Percentiles rank a stretch among this genome's conserved stretches.
phyloP scores from a whole-genome alignment of 2,797 vertebrate genomes.

The Gobionotothen gibberifrons region DNA sequence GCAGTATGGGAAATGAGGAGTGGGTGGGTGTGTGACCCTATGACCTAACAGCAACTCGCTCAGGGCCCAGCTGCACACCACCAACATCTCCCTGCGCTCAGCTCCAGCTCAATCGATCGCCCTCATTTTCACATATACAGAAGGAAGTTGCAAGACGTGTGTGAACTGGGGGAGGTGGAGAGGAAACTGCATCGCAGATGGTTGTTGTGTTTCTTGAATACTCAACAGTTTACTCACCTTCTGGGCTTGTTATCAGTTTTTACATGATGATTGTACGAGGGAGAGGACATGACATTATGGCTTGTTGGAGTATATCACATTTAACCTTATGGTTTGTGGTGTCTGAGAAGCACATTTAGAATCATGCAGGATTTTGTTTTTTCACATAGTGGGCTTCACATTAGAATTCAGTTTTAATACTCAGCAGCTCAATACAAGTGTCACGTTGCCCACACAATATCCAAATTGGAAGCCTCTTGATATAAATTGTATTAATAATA shows the following conservation, averaged over 20 bases:
- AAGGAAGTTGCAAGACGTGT: conserved; percentile 76
- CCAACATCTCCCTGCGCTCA: conserved; percentile 67
- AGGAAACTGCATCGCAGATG: conserved; percentile 78
- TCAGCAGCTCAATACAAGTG: conserved; percentile 9
- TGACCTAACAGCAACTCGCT: conserved; percentile 72
- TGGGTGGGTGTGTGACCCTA: conserved; percentile 80
- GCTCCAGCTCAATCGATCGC: conserved; percentile 75
- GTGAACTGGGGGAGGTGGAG: conserved; percentile 78
- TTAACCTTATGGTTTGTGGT: conserved; percentile 41
- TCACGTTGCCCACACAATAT: conserved; percentile 24
- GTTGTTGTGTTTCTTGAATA: conserved; percentile 74
- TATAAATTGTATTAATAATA: conserved; percentile 9
- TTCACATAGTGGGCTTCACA: conserved; percentile 14
- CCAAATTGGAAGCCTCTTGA: conserved; percentile 11
- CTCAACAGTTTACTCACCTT: conserved; percentile 76
- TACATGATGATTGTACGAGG: conserved; percentile 44
- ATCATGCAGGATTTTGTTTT: conserved; percentile 8
- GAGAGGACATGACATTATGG: conserved; percentile 56
- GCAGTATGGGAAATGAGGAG: conserved; percentile 79
- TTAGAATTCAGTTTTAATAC: conserved; percentile 35
- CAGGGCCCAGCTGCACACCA: conserved; percentile 62
- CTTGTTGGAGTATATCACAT: conserved; percentile 41
- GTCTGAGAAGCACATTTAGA: conserved; percentile 30
- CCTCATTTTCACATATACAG: conserved; percentile 78
- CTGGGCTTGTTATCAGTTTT: conserved; percentile 72